Evolutionary conservation across 1,140 invertebrate genomes (phyloP).

Genomic region (Drosophila simulans): DNA sequence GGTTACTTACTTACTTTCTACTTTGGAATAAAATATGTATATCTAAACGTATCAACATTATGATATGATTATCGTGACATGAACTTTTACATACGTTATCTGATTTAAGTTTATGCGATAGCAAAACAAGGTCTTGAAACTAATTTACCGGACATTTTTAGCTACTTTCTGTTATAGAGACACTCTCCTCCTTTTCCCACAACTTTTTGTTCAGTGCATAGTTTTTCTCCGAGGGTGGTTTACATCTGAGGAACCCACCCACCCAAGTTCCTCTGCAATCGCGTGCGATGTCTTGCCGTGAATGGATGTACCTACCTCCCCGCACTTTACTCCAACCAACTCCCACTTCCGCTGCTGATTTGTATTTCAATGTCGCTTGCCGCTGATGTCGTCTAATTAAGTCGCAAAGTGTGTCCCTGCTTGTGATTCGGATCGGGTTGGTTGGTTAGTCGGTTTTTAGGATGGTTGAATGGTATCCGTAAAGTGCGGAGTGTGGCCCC

Average conservation of each 20-base stretch:
- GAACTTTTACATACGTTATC: no score
- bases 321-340: not conserved
- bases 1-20: not conserved
- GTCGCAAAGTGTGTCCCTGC: conserved; percentile 78
- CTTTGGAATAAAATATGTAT: not conserved
- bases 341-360: conserved; percentile 14
- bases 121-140: no score
- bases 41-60: no score
- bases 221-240: conserved; percentile 38
- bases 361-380: conserved; percentile 43
- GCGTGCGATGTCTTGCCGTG: conserved; percentile 41
- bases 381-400: conserved; percentile 71
- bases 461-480: conserved; percentile 10
- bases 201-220: conserved; percentile 23
- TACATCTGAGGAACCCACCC: conserved; percentile 7
- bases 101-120: no score
- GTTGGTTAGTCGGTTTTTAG: conserved; percentile 8
- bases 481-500: conserved; percentile 64
- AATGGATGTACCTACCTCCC: conserved; percentile 31
- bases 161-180: no score
- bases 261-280: conserved; percentile 35
- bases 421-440: conserved; percentile 44
- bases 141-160: no score
- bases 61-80: no score
- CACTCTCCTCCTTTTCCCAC: not conserved